phyloP scores from a whole-genome alignment of 1,140 invertebrate species.

The Melipona quadrifasciata region DNA sequence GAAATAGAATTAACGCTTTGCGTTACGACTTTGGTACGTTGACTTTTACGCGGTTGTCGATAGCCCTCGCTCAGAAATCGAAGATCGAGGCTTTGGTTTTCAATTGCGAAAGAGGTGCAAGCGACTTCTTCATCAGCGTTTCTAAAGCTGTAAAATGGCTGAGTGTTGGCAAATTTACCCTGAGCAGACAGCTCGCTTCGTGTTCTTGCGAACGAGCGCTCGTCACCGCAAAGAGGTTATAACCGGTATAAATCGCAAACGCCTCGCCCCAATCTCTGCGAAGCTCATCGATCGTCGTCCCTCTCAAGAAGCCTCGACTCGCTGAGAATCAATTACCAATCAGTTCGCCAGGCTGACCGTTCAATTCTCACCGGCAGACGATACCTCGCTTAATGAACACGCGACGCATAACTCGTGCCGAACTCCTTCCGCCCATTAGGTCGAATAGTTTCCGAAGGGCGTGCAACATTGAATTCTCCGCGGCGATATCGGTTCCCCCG shows the following conservation, averaged over 20 bases:
- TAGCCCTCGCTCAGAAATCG: too few relatives aligned
- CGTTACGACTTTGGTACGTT: too few relatives aligned
- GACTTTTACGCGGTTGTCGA: too few relatives aligned
- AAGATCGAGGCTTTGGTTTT: too few relatives aligned
- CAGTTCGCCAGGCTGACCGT: neutral
- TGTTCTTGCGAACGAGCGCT: too few relatives aligned
- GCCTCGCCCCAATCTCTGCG: neutral
- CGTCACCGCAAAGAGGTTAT: too few relatives aligned
- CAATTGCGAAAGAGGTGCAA: too few relatives aligned
- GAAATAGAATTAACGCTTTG: too few relatives aligned
- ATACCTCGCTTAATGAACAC: slow-evolving; percentile 28
- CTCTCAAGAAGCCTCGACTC: neutral
- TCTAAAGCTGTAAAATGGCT: too few relatives aligned
- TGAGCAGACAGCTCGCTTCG: too few relatives aligned
- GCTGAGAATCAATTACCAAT: neutral
- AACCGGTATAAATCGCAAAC: neutral
- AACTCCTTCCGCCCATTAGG: slow-evolving; percentile 36
- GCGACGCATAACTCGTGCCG: slow-evolving; percentile 27
- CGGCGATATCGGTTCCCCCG: neutral
- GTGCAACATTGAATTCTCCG: slow-evolving; percentile 36
- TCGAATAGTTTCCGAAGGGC: slow-evolving; percentile 33
- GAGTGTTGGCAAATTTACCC: too few relatives aligned
- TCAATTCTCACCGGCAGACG: slow-evolving; percentile 27
- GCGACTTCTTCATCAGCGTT: too few relatives aligned
- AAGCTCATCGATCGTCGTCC: neutral